Evolutionary conservation across 2,888 invertebrate species (phyloP).

Genomic region (Ernsta delagoae): DNA sequence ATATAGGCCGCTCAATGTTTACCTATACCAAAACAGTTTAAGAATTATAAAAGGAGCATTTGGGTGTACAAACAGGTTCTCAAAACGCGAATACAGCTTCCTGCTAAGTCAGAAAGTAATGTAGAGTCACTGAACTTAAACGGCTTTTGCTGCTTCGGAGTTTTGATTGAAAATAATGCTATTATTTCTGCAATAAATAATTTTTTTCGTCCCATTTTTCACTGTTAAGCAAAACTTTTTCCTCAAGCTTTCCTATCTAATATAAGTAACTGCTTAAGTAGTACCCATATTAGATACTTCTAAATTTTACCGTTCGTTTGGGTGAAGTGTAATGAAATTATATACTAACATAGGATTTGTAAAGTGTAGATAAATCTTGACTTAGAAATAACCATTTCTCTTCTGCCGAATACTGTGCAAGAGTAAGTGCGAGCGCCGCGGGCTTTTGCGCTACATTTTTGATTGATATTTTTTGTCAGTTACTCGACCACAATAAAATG

Average conservation of each 20-base stretch:
- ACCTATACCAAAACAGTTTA: conserved; percentile 39
- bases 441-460: conserved; percentile 84
- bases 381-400: conserved; percentile 60
- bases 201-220: not conserved
- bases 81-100: conserved; percentile 74
- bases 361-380: conserved; percentile 39
- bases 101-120: conserved; percentile 77
- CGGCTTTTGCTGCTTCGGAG: conserved; percentile 77
- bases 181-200: conserved; percentile 8
- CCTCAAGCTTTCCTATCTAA: too few relatives aligned
- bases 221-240: not conserved
- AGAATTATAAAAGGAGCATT: conserved; percentile 55
- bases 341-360: not conserved
- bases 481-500: conserved; percentile 83
- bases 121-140: conserved; percentile 80
- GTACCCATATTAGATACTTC: too few relatives aligned
- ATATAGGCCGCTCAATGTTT: conserved; percentile 15
- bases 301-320: not conserved
- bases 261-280: not conserved
- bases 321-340: not conserved
- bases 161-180: conserved; percentile 68
- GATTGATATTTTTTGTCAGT: conserved; percentile 84
- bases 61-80: conserved; percentile 80
- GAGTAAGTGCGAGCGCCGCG: conserved; percentile 68
- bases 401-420: conserved; percentile 60